Evolutionary conservation across 2,888 invertebrate species (phyloP), one percentile per base, ranked within the genome.

Genomic region (Atherix ibis): DNA sequence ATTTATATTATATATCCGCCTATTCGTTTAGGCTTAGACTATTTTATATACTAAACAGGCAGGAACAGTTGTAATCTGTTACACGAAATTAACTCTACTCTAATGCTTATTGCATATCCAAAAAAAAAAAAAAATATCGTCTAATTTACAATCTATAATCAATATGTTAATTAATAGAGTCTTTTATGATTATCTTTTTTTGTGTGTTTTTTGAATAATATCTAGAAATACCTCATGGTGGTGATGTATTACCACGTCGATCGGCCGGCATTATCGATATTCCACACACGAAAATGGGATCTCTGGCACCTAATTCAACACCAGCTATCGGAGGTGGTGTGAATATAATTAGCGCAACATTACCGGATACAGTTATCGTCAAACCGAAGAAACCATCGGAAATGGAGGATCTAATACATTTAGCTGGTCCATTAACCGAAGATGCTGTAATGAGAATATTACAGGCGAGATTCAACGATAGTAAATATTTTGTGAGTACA

Each of bases 381-480:
- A 35, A 39, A 40, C 39, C 46, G 25, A 55, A 53, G 27, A 46
- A 49, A 29, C 48, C 52, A 17, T 45, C 48, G 36, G 57, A 81
- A 59, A 71, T 85, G 54, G 81, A 87, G 52, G 91, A 92, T 65
- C 73, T 92, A 49, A 91, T 91, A 56, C 89, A 91, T 65, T 67
- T 92, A 51, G 76, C 83, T 30, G 89, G 88, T 22, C 91, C 91
- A 34, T 73, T 92, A 49, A 92, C 89, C 22, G 92, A 94, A 63
- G 89, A 92, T 59, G 88, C 89, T 38, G 81, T 92, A 31, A 80
- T 91, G 63, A 77, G 84, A 56, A 84, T 88, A 51, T 71, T 94
- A 44, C 88, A 92, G 56, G 79, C 87, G 8, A 70, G 91, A 52
- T 92, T 91, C 66, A 76, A 76, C 52, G 77, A 80, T 44, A 75